Evolutionary conservation across 2,113 vertebrate species (phyloP).

Genomic region (Pitta sordida): DNA sequence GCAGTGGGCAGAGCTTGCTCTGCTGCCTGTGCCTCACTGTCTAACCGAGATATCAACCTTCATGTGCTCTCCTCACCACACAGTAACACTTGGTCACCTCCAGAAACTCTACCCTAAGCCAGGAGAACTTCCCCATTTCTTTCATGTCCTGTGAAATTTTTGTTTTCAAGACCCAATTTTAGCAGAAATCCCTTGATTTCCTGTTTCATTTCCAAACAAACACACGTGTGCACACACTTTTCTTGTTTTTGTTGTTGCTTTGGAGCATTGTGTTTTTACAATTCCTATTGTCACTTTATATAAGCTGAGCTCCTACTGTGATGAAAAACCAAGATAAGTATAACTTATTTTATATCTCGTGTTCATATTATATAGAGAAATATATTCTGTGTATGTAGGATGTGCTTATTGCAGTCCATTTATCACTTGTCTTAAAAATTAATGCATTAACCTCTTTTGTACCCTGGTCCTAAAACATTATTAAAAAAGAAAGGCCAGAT

Average conservation of each 20-base stretch:
- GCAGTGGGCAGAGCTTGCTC: neutral
- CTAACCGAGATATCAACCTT: neutral
- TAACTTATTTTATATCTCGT: conserved; percentile 81
- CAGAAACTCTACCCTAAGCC: neutral
- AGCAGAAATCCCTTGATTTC: neutral
- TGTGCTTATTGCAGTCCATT: conserved; percentile 67
- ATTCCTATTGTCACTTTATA: conserved; percentile 54
- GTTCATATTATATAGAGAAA: conserved; percentile 71
- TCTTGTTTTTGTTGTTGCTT: conserved; percentile 19
- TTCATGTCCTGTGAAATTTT: neutral
- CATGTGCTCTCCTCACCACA: neutral
- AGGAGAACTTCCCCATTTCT: neutral
- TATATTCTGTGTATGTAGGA: conserved; percentile 69
- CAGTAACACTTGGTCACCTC: neutral
- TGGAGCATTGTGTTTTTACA: conserved; percentile 22
- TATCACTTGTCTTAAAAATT: conserved; percentile 62
- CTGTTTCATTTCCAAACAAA: neutral
- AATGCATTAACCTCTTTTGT: conserved; percentile 73
- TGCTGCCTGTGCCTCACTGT: neutral
- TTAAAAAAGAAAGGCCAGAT: conserved; percentile 55
- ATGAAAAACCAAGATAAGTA: conserved; percentile 53
- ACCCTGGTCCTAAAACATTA: conserved; percentile 59
- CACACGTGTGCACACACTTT: neutral
- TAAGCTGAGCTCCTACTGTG: conserved; percentile 65
- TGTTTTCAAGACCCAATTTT: neutral